A percentile compares a stretch with the other conserved stretches of the same genome.
Evolutionary conservation across 2,888 invertebrate species (phyloP).

Genomic region (Psylliodes chrysocephalus): DNA sequence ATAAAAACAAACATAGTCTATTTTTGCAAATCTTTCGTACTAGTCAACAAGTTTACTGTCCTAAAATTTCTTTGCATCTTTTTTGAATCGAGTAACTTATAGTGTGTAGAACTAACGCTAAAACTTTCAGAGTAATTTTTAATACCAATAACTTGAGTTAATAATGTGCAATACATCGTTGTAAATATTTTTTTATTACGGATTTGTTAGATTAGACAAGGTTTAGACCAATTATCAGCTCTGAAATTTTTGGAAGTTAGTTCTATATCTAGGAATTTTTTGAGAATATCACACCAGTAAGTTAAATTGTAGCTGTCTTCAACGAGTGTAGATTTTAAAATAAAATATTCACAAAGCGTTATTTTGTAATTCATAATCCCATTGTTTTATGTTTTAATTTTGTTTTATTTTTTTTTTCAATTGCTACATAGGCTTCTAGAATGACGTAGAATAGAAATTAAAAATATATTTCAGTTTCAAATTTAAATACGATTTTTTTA

Average conservation of each 20-base stretch:
- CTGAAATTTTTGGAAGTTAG: background rate
- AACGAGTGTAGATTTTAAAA: slow-evolving; percentile 23
- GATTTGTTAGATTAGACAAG: background rate
- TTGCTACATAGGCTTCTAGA: slow-evolving; percentile 8
- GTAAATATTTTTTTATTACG: background rate
- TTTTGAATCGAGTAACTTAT: background rate
- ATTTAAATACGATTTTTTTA: background rate
- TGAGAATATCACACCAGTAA: slow-evolving; percentile 1
- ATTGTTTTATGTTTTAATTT: slow-evolving; percentile 8
- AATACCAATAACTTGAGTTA: background rate
- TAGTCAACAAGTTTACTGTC: no score
- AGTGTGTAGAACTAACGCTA: background rate
- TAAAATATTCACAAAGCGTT: slow-evolving; percentile 25
- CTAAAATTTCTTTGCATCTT: no score
- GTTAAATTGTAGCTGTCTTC: slow-evolving; percentile 18
- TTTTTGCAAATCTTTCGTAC: background rate
- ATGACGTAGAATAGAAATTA: slow-evolving; percentile 1
- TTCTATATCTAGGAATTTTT: background rate
- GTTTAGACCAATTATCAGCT: background rate
- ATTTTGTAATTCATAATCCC: slow-evolving; percentile 18
- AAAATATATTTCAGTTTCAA: slow-evolving; percentile 3
- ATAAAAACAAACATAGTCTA: background rate
- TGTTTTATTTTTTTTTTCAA: slow-evolving; percentile 4
- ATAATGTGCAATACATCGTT: background rate
- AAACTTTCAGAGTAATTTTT: background rate